Percentiles rank a stretch among this genome's conserved stretches.
phyloP scores from a whole-genome alignment of 2,797 vertebrate species.

The Myoxocephalus aenaeus region DNA sequence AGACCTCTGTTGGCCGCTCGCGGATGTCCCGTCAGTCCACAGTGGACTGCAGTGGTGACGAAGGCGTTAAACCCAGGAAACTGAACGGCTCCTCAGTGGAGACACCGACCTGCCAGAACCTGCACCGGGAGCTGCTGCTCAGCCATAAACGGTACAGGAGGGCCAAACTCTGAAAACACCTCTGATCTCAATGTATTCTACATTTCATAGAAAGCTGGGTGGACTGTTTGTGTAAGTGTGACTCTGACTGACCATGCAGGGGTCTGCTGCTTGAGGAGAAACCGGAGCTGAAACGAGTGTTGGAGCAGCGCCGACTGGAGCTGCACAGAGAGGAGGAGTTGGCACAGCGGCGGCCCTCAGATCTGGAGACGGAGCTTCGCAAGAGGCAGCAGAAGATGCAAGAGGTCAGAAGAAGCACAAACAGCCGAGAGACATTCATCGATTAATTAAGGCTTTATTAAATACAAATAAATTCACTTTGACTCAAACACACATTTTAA shows the following conservation, averaged over 20 bases:
- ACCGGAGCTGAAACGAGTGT: constrained; percentile 82
- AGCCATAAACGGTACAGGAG: constrained; percentile 82
- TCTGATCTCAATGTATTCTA: background rate
- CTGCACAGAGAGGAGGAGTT: constrained; percentile 81
- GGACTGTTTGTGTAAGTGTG: constrained; percentile 17
- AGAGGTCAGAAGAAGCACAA: constrained; percentile 68
- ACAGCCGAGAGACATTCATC: background rate
- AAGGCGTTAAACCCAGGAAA: constrained; percentile 73
- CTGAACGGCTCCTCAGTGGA: constrained; percentile 79
- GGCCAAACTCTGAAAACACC: background rate
- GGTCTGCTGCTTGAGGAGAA: constrained; percentile 83
- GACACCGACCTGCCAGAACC: constrained; percentile 74
- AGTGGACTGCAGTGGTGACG: constrained; percentile 53
- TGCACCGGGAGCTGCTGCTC: constrained; percentile 86
- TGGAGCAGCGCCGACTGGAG: constrained; percentile 83
- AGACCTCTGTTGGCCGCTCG: constrained; percentile 50
- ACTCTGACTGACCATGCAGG: constrained; percentile 56
- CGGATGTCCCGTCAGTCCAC: constrained; percentile 46
- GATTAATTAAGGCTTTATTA: background rate
- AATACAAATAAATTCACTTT: background rate
- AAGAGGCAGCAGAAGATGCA: constrained; percentile 84
- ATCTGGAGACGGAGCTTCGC: constrained; percentile 86
- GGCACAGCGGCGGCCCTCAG: constrained; percentile 74
- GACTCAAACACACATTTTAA: background rate
- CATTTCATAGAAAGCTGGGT: background rate